Percentiles rank a stretch among this genome's conserved stretches.
Evolutionary conservation across 2,113 vertebrate species (phyloP).

Genomic region (Fulmarus glacialis): DNA sequence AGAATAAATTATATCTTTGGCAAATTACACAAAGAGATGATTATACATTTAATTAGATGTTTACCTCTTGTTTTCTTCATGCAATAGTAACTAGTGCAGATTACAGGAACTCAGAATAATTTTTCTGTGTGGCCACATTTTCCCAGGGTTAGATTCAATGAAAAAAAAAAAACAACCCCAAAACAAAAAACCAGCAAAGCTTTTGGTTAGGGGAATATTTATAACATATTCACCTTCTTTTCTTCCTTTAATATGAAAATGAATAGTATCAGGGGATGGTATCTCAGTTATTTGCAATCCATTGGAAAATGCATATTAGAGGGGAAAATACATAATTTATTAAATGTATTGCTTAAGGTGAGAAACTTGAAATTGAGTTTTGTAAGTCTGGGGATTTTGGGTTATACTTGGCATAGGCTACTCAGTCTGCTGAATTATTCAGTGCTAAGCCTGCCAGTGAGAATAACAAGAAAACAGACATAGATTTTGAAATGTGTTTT

Average conservation of each 20-base stretch:
- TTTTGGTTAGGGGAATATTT: conserved; percentile 12
- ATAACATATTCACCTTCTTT: conserved; percentile 10
- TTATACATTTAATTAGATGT: conserved; percentile 71
- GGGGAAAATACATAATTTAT: conserved; percentile 73
- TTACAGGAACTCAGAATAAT: conserved; percentile 55
- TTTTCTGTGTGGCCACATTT: conserved; percentile 46
- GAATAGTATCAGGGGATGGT: conserved; percentile 12
- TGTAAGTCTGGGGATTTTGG: conserved; percentile 50
- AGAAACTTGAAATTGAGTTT: conserved; percentile 71
- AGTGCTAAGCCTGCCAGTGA: conserved; percentile 19
- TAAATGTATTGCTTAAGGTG: conserved; percentile 66
- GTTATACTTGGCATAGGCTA: conserved; percentile 44
- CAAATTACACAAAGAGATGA: conserved; percentile 57
- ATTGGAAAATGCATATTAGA: conserved; percentile 62
- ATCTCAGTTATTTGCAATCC: conserved; percentile 17
- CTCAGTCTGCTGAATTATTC: conserved; percentile 66
- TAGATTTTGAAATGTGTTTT: conserved; percentile 45
- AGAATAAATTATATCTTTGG: conserved; percentile 71
- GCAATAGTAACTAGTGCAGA: conserved; percentile 36
- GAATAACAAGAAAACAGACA: conserved; percentile 44
- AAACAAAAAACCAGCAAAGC: background rate
- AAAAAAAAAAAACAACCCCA: background rate
- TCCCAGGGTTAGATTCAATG: conserved; percentile 38
- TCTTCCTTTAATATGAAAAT: conserved; percentile 69
- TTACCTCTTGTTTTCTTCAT: conserved; percentile 50